Conservation (phyloP, 1,140 invertebrate species). For the Dermatophagoides farinae region DNA sequence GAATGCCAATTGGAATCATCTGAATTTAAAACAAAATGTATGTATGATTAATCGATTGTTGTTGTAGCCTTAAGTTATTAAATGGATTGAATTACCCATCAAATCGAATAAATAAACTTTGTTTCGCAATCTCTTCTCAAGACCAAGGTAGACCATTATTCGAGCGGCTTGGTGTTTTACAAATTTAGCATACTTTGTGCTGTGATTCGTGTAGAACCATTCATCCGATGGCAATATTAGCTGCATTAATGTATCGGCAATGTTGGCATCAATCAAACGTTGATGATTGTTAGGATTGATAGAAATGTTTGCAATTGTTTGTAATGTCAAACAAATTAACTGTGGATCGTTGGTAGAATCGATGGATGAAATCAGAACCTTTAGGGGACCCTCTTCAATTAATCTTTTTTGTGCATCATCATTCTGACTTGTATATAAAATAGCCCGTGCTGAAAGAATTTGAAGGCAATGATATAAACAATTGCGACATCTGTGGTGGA, state of each 20-base stretch:
- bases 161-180: slow-evolving; percentile 48
- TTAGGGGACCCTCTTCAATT: slow-evolving; percentile 33
- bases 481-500: slow-evolving; percentile 32
- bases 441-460: slow-evolving; percentile 38
- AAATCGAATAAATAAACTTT: slow-evolving; percentile 34
- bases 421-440: slow-evolving; percentile 40
- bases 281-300: slow-evolving; percentile 36
- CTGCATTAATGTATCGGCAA: slow-evolving; percentile 43
- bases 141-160: slow-evolving; percentile 39
- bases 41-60: not conserved
- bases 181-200: slow-evolving; percentile 43
- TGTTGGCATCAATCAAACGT: slow-evolving; percentile 35
- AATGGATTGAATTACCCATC: slow-evolving; percentile 19
- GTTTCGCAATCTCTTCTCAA: slow-evolving; percentile 31
- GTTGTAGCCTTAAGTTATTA: not conserved
- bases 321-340: slow-evolving; percentile 43
- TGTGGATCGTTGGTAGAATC: slow-evolving; percentile 48
- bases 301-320: slow-evolving; percentile 40
- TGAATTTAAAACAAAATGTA: slow-evolving; percentile 2
- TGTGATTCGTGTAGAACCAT: slow-evolving; percentile 53
- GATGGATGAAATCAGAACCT: slow-evolving; percentile 36
- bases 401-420: slow-evolving; percentile 32
- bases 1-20: not conserved
- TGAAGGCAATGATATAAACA: slow-evolving; percentile 47
- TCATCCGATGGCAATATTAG: slow-evolving; percentile 47